Evolutionary conservation across 35 echinoderm and acorn worm species (phyloP).

Genomic region (Lytechinus variegatus): DNA sequence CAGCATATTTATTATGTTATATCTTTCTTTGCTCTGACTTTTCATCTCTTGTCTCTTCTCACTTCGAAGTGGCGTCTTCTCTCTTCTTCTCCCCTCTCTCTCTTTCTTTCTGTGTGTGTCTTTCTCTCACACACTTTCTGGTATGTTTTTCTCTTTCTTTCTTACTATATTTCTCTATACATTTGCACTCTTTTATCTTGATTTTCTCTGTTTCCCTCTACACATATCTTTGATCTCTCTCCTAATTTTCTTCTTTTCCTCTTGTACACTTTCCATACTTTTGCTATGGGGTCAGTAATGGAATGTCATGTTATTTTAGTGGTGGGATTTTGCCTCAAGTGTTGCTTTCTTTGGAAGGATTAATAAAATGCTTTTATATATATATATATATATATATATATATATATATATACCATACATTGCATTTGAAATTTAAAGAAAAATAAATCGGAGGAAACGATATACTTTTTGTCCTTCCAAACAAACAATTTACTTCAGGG

Average conservation of each 20-base stretch:
- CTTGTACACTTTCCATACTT: not conserved
- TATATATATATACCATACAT: not conserved
- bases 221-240: too few species aligned
- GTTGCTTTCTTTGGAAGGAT: not conserved
- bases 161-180: too few species aligned
- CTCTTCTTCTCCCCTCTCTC: not conserved
- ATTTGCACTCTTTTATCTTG: not conserved
- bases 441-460: not conserved
- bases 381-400: not conserved
- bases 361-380: not conserved
- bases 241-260: too few species aligned
- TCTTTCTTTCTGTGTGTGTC: not conserved
- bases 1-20: not conserved
- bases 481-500: not conserved
- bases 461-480: not conserved
- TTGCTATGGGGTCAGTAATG: not conserved
- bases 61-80: too few species aligned
- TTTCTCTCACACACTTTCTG: not conserved
- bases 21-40: not conserved
- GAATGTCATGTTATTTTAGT: too few species aligned
- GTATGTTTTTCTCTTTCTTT: not conserved
- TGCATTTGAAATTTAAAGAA: not conserved
- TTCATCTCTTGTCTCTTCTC: not conserved
- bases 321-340: not conserved
- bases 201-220: not conserved